Percentiles rank a stretch among this genome's conserved stretches.
phyloP scores from a whole-genome alignment of 2,797 vertebrate species.

The Poecilia wingei region DNA sequence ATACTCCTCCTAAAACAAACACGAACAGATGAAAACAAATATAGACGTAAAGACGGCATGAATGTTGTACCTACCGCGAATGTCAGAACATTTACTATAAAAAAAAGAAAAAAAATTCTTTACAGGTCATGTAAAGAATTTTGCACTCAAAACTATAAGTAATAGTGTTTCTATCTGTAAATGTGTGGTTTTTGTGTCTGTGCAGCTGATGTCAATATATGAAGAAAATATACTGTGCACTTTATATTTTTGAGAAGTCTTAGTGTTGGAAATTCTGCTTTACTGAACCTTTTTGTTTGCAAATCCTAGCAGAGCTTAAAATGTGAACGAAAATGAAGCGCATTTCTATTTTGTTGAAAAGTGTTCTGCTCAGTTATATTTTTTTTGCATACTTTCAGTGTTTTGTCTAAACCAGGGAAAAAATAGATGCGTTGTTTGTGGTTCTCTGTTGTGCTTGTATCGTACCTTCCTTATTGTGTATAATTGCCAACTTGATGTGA shows the following conservation, averaged over 20 bases:
- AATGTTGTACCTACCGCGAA: conserved; percentile 27
- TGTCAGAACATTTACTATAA: conserved; percentile 11
- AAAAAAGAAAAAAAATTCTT: neutral
- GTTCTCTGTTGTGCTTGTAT: neutral
- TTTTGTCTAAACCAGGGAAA: neutral
- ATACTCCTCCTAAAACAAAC: neutral
- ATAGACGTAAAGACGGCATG: neutral
- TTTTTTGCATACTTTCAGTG: neutral
- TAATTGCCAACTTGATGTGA: neutral
- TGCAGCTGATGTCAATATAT: conserved; percentile 21
- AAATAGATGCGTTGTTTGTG: neutral
- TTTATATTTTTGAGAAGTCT: neutral
- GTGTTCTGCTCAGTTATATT: neutral
- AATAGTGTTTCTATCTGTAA: conserved; percentile 14
- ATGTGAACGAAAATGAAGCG: neutral
- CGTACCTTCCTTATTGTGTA: neutral
- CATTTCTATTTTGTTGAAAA: neutral
- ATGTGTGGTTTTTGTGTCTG: conserved; percentile 3
- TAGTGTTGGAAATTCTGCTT: conserved; percentile 4
- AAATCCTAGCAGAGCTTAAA: neutral
- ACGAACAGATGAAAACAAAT: neutral
- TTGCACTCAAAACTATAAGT: neutral
- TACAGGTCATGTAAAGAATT: neutral
- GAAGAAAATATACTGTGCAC: neutral
- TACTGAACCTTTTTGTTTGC: conserved; percentile 10